phyloP scores from a whole-genome alignment of 2,888 invertebrate genomes.

The Timema podura region DNA sequence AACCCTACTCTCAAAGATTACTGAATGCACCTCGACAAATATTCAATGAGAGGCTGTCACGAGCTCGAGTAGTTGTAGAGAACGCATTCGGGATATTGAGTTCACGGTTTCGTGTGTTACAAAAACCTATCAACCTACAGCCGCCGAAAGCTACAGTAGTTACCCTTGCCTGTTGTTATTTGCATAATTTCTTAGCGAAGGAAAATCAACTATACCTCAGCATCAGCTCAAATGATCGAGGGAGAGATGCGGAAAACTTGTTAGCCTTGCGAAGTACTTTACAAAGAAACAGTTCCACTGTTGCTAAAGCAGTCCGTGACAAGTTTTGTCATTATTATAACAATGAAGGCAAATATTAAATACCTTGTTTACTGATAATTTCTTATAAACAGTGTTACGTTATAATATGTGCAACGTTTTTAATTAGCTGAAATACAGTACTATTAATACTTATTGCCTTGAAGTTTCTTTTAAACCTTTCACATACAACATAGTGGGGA shows the following conservation, averaged over 20 bases:
- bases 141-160: background rate
- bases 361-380: background rate
- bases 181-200: background rate
- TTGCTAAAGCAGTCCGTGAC: background rate
- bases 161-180: background rate
- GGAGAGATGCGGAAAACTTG: background rate
- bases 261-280: slow-evolving; percentile 2
- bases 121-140: background rate
- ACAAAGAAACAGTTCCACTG: background rate
- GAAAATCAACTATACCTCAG: background rate
- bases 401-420: no score
- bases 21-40: background rate
- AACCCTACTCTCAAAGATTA: background rate
- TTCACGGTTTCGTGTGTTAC: background rate
- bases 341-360: background rate
- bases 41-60: background rate
- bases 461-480: no score
- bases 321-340: background rate
- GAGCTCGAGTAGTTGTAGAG: background rate
- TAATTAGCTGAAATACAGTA: no score
- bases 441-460: no score
- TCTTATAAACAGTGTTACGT: no score
- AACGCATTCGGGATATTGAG: background rate
- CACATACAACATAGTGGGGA: no score
- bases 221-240: background rate